Evolutionary conservation across 2,113 vertebrate genomes (phyloP).

Genomic region (Himantopus leucocephalus): DNA sequence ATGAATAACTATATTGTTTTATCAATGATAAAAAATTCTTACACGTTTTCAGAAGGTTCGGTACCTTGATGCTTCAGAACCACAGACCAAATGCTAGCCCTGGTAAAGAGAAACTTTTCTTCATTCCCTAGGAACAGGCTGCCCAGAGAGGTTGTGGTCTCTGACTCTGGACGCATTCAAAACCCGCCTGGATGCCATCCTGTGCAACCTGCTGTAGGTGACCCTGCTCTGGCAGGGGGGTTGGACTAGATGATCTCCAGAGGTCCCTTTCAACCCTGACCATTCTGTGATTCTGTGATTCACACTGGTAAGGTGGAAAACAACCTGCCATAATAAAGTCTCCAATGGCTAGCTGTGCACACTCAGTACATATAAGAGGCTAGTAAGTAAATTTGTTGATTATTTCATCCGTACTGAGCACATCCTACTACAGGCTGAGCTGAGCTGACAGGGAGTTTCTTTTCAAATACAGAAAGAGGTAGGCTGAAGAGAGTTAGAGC

Average conservation of each 20-base stretch:
- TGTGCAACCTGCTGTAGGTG: too few species aligned
- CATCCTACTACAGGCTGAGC: neutral
- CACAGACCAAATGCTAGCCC: neutral
- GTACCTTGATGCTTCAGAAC: neutral
- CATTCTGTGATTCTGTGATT: neutral
- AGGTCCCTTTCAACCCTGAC: too few species aligned
- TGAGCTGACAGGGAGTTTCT: neutral
- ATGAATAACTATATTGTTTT: neutral
- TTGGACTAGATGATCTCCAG: too few species aligned
- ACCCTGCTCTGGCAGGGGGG: too few species aligned
- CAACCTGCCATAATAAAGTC: neutral
- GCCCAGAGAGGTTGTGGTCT: too few species aligned
- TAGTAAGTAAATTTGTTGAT: neutral
- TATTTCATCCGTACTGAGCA: neutral
- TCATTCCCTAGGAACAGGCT: neutral
- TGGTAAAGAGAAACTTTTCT: neutral
- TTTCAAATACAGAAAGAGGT: neutral
- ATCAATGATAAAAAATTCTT: neutral
- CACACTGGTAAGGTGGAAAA: neutral
- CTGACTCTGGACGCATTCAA: too few species aligned
- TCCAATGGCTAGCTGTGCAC: neutral
- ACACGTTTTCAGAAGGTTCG: neutral
- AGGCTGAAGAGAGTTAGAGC: neutral
- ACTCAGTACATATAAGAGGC: neutral
- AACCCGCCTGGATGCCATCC: too few species aligned